phyloP scores from a whole-genome alignment of 2,888 invertebrate genomes.

The Diplolepis rosae region DNA sequence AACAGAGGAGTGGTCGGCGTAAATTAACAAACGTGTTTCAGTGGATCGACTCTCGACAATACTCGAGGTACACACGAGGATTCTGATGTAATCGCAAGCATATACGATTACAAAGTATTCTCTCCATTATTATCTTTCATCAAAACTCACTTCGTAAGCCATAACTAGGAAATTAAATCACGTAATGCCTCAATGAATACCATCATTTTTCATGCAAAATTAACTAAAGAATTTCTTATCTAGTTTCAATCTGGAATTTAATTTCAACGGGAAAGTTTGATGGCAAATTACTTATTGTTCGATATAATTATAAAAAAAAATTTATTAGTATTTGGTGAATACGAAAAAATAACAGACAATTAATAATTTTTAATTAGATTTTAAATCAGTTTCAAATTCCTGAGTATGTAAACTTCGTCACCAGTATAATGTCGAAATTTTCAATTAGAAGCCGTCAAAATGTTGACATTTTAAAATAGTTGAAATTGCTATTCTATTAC shows the following conservation, averaged over 20 bases:
- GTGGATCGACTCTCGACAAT: constrained; percentile 5
- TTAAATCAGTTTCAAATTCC: neutral
- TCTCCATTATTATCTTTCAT: constrained; percentile 20
- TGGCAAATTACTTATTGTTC: neutral
- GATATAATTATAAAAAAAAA: no score
- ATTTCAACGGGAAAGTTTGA: neutral
- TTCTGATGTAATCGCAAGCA: constrained; percentile 23
- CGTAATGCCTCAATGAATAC: constrained; percentile 24
- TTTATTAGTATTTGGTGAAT: neutral
- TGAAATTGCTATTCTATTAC: neutral
- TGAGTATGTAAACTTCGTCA: neutral
- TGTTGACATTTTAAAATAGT: neutral
- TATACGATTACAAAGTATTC: constrained; percentile 12
- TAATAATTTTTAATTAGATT: no score
- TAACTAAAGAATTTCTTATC: neutral
- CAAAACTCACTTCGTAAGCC: constrained; percentile 15
- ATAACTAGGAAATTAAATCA: constrained; percentile 24
- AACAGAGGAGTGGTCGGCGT: neutral
- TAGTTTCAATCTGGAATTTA: neutral
- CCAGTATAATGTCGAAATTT: neutral
- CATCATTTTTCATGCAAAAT: constrained; percentile 6
- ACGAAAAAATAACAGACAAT: no score
- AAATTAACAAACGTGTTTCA: constrained; percentile 5
- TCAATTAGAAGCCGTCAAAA: neutral
- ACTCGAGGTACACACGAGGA: constrained; percentile 1